A percentile compares a stretch with the other conserved stretches of the same genome.
Evolutionary conservation across 2,888 invertebrate genomes (phyloP).

Genomic region (Spatulosminthurus flaviceps): DNA sequence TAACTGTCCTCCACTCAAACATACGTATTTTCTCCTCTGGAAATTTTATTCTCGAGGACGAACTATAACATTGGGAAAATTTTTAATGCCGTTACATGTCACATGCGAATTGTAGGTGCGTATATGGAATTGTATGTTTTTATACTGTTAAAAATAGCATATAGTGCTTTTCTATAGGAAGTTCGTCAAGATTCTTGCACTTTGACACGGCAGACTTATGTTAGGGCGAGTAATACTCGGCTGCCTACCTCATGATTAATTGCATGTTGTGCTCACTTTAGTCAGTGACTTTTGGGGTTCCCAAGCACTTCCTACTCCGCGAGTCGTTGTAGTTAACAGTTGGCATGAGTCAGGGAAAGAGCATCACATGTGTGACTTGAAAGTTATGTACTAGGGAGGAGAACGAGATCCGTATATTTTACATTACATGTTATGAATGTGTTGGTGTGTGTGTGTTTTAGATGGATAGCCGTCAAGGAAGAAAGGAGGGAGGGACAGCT

Average conservation of each 20-base stretch:
- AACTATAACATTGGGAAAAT: not conserved
- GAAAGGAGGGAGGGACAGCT: not conserved
- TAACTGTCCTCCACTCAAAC: no score
- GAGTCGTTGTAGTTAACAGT: conserved; percentile 11
- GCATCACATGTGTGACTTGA: conserved; percentile 1
- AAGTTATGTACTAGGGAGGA: not conserved
- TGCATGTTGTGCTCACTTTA: conserved; percentile 18
- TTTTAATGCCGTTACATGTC: not conserved
- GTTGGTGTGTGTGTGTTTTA: conserved; percentile 13
- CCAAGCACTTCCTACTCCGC: no score
- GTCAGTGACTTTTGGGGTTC: not conserved
- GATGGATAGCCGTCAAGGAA: conserved; percentile 12
- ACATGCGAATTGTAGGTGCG: not conserved
- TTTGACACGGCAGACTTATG: no score
- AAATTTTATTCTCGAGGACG: not conserved
- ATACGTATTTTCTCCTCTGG: no score
- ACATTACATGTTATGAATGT: conserved; percentile 14
- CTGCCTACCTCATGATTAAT: conserved; percentile 12
- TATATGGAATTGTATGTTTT: no score
- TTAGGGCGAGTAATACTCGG: not conserved
- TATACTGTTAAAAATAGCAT: no score
- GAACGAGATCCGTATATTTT: not conserved
- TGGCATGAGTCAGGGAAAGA: conserved; percentile 13
- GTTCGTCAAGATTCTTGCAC: no score
- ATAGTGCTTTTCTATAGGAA: no score